Percentiles rank a stretch among this genome's conserved stretches.
Conservation (phyloP, 1,140 invertebrate species). For the Oscheius sp. region DNA sequence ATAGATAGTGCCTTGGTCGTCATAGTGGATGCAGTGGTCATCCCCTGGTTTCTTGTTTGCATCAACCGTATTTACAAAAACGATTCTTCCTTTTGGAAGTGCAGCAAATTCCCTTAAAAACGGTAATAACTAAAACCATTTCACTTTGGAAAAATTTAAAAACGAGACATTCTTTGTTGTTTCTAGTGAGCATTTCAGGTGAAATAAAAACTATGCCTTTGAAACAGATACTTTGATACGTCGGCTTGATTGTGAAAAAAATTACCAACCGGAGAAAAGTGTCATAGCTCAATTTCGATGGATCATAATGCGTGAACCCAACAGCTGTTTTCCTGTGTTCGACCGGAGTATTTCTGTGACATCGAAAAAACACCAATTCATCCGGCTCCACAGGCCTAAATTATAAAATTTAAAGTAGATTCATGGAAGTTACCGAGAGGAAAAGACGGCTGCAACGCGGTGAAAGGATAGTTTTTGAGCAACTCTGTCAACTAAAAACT, state of each 20-base stretch:
- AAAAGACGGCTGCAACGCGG: neutral
- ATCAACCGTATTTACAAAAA: neutral
- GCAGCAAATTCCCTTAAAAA: neutral
- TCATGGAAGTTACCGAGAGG: neutral
- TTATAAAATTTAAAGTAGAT: neutral
- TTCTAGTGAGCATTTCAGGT: too few species aligned
- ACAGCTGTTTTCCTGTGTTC: neutral
- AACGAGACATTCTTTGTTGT: too few species aligned
- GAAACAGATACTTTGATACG: too few species aligned
- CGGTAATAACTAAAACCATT: neutral
- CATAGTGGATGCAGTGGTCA: conserved; percentile 1
- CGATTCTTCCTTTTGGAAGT: neutral
- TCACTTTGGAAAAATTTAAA: too few species aligned
- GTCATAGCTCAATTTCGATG: neutral
- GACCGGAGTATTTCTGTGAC: neutral
- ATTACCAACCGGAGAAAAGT: too few species aligned
- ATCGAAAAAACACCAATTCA: neutral
- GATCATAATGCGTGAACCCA: neutral
- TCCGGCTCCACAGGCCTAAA: neutral
- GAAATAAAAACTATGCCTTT: too few species aligned
- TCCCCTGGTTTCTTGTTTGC: neutral
- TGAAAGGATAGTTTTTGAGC: neutral
- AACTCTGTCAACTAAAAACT: neutral
- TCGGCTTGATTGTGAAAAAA: too few species aligned
- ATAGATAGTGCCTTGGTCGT: neutral